Evolutionary conservation across 92 coral and sea anemone species (phyloP).

Genomic region (Umimayanthus kanabou): DNA sequence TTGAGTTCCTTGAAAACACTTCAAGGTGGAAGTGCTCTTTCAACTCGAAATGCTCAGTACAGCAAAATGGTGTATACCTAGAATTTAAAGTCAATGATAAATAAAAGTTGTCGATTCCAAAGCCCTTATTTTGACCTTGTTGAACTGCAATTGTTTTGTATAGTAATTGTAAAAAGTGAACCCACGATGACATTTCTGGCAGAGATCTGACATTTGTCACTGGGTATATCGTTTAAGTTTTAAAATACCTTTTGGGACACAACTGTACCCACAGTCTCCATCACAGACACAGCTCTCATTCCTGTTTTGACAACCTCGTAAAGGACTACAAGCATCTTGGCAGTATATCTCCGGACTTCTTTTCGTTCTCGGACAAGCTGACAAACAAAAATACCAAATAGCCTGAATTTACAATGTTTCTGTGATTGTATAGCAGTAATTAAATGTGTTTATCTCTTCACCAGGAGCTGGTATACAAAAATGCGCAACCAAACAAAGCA

Average conservation of each 20-base stretch:
- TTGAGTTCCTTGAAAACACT: too few relatives aligned
- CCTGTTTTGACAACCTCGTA: neutral
- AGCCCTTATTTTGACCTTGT: too few relatives aligned
- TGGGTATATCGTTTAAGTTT: neutral
- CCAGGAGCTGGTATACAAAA: neutral
- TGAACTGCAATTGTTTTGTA: too few relatives aligned
- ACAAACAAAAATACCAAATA: neutral
- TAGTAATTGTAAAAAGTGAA: too few relatives aligned
- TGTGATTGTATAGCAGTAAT: too few relatives aligned
- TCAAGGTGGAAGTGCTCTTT: too few relatives aligned
- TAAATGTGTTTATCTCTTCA: neutral
- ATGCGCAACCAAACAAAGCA: neutral
- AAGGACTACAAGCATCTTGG: conserved; percentile 20
- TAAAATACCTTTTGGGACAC: conserved; percentile 63
- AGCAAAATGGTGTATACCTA: too few relatives aligned
- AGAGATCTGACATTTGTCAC: too few relatives aligned
- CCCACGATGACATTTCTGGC: neutral
- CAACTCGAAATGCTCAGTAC: too few relatives aligned
- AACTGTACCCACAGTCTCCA: conserved; percentile 87
- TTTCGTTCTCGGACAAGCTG: conserved; percentile 29
- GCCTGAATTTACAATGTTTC: neutral
- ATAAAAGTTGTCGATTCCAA: too few relatives aligned
- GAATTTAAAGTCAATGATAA: too few relatives aligned
- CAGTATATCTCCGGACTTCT: neutral
- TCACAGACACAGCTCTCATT: conserved; percentile 72